Evolutionary conservation across 1,140 invertebrate genomes (phyloP).

Genomic region (Dinothrombium tinctorium): DNA sequence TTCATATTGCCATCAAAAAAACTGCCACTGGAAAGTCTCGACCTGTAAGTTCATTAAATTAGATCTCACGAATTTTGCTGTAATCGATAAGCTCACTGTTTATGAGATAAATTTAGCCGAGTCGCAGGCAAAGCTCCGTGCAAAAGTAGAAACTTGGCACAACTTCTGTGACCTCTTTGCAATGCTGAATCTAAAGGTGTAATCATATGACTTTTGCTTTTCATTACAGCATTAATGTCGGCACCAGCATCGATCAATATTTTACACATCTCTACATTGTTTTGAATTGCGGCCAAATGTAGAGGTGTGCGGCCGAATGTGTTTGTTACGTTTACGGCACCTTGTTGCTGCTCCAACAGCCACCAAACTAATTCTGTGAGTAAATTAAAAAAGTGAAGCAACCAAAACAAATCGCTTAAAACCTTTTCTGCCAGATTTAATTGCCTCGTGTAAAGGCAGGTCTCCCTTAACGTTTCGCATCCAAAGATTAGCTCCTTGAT

Average conservation of each 20-base stretch:
- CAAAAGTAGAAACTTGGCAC: slow-evolving; percentile 73
- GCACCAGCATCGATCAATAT: slow-evolving; percentile 52
- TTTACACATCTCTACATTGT: slow-evolving; percentile 81
- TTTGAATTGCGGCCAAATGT: slow-evolving; percentile 79
- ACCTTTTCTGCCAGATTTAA: slow-evolving; percentile 61
- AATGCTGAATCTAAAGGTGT: slow-evolving; percentile 75
- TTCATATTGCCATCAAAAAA: too few species aligned
- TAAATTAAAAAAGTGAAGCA: background rate
- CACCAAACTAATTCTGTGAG: slow-evolving; percentile 27
- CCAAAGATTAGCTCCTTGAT: slow-evolving; percentile 69
- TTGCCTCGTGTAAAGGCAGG: slow-evolving; percentile 78
- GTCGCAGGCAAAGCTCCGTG: slow-evolving; percentile 57
- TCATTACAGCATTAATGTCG: slow-evolving; percentile 53
- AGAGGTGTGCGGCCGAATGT: slow-evolving; percentile 73
- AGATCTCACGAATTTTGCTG: too few species aligned
- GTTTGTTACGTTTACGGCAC: slow-evolving; percentile 63
- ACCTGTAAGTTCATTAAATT: too few species aligned
- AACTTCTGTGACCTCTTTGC: slow-evolving; percentile 53
- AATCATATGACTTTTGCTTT: slow-evolving; percentile 28
- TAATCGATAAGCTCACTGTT: too few species aligned
- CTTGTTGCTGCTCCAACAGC: slow-evolving; percentile 53
- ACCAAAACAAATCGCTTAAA: background rate
- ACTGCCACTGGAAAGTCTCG: too few species aligned
- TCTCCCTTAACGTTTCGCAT: slow-evolving; percentile 71
- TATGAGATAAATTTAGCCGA: slow-evolving; percentile 31